phyloP scores from a whole-genome alignment of 2,113 vertebrate species.

The Larimichthys crocea region DNA sequence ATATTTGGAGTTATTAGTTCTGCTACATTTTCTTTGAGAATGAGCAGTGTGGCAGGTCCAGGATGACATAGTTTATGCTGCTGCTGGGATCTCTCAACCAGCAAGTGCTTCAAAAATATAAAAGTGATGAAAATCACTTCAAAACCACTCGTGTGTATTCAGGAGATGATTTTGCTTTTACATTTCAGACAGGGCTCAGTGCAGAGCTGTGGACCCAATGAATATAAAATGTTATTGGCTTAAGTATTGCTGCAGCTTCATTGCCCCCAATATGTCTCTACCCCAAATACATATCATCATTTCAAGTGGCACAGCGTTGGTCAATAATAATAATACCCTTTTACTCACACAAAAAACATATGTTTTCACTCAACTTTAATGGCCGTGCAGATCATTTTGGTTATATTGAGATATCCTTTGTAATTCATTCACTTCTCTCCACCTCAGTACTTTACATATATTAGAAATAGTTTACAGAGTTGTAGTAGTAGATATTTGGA shows the following conservation, averaged over 20 bases:
- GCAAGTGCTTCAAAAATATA: constrained; percentile 50
- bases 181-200: constrained; percentile 28
- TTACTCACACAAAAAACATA: neutral
- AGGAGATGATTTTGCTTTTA: constrained; percentile 58
- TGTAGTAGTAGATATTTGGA: neutral
- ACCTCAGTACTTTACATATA: neutral
- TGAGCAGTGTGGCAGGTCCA: constrained; percentile 58
- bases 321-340: neutral
- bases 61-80: constrained; percentile 59
- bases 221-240: constrained; percentile 18
- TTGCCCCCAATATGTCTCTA: constrained; percentile 8
- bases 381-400: neutral
- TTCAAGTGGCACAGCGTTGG: neutral
- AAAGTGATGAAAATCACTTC: constrained; percentile 66
- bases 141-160: constrained; percentile 46
- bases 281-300: neutral
- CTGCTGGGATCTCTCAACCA: constrained; percentile 64
- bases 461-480: neutral
- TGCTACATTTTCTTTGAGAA: constrained; percentile 75
- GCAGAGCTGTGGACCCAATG: constrained; percentile 3
- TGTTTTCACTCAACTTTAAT: neutral
- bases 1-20: constrained; percentile 80
- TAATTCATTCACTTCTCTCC: neutral
- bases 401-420: neutral
- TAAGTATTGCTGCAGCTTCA: constrained; percentile 24